Base-by-base conservation (phyloP, 1,140 invertebrate genomes). In the Zaprionus capensis region DNA sequence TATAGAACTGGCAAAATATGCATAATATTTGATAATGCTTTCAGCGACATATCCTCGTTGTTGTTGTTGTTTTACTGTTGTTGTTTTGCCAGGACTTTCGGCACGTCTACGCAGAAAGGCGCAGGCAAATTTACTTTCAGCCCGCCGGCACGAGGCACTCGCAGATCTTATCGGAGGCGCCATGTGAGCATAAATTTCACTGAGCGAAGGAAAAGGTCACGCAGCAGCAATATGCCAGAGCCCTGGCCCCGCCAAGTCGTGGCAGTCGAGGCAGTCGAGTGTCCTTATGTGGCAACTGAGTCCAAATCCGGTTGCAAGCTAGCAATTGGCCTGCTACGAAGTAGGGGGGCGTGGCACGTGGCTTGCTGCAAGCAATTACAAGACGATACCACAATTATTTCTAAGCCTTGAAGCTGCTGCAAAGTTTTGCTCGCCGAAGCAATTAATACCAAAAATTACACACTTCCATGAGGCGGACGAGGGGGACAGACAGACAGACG, bases 1-100 rank as follows among this genome's bases (percentile, higher is more conserved):
- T 87, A 78, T 88, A 68, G 71, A 88, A 71, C 78, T 75, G 56
- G 73, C 71, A 88, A 88, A 88, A 88, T 88, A 88, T 88, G 85
- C 84, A 88, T 88, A 88, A 88, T 88, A 88, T 88, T 88, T 88
- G 85, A 90, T 88, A 88, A 88, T 88, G 84, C 84, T 88, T 88
- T 88, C 84, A 88, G 81, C 84, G 84, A 79, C 85, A 84, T 88
- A 78, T 81, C 74, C 78, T 87, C 75, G 63, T 68, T 75, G 44
- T 63, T 80, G 64, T 28, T 34, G 67, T 46, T 71, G 76, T 36
- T 65, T 53, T 5, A n/a, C n/a, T 70, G 63, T 26, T 76, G 44
- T 61, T 71, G 53, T 44, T 38, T 5, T 58, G 65, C 17, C 51
- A 77, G 46, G 46, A 51, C 46, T 51, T 80, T 72, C 83, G 64